Evolutionary conservation across 2,797 vertebrate species (phyloP), one percentile per base, ranked within the genome.

Genomic region (Epinephelus coioides): DNA sequence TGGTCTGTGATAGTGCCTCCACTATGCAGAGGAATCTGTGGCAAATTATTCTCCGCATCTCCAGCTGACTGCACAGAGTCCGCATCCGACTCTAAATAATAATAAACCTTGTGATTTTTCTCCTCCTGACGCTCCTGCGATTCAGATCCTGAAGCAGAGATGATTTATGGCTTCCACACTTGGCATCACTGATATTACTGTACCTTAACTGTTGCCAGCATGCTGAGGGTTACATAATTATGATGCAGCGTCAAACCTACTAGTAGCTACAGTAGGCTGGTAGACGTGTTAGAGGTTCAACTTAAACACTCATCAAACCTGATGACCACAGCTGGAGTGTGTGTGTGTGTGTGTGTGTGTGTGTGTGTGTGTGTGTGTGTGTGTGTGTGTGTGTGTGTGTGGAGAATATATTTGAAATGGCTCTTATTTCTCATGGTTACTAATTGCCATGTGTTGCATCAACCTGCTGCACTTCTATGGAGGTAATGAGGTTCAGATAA

Each of bases 1-100:
- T 95, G 94, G 93, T 94, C 84, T 84, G 80, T 72, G 86, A 50
- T 86, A 75, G 79, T 70, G 87, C 73, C 86, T 92, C 90, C 88
- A 89, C 90, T 84, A 83, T 90, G 94, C 91, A 89, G 92, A 93
- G 88, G 84, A 90, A 93, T 87, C 76, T 54, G 77, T 67, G 69
- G 79, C 73, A 78, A 78, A 88, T 88, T 44, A 74, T 84, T 68
- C 67, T 54, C 86, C 69, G 87, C 82, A 82, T 74, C 78, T 83
- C 66, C 62, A 51, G 9, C 21, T 27, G 56, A 46, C 43, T 83
- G 78, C 67, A 25, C 21, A 5, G 63, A 2, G 40, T 66, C 59
- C 55, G 43, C 68, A 25, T 21, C 30, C 1, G 23, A 56, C 14
- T 13, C 19, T 15, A 7, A 51, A 23, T 5, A 21, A 5, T 43